These are phyloP conservation scores for Calameuta pallipes DNA, from an alignment of 2,888 invertebrate species.

Conservation along the genomic window DNA sequence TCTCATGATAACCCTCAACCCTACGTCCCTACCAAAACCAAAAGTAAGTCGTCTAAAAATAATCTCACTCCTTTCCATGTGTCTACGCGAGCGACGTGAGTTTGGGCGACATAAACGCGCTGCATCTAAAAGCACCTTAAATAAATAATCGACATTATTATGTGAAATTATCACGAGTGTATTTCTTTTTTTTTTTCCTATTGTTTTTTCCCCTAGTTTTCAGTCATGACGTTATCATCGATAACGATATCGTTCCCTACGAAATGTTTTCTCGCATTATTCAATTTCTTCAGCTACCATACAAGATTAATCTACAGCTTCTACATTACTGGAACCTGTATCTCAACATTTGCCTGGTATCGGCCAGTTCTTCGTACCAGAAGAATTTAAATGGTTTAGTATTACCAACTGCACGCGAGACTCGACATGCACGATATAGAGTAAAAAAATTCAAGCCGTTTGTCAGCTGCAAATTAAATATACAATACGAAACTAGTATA, in stretches of 20 bases:
- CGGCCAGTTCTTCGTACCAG: neutral
- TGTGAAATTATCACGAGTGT: neutral
- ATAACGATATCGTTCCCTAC: neutral
- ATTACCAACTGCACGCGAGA: neutral
- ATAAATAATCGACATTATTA: neutral
- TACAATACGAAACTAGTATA: neutral
- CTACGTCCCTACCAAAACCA: constrained; percentile 28
- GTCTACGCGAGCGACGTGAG: neutral
- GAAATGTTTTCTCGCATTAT: neutral
- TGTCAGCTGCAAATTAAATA: neutral
- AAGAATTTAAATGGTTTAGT: neutral
- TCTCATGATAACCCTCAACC: constrained; percentile 51
- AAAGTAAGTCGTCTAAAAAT: constrained; percentile 25
- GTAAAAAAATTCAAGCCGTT: neutral
- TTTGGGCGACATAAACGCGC: neutral
- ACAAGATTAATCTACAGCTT: neutral
- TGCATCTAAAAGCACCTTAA: neutral
- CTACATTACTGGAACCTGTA: neutral
- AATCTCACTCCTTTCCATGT: constrained; percentile 4
- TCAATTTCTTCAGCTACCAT: neutral
- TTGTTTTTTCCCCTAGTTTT: neutral
- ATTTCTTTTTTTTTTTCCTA: neutral
- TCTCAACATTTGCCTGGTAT: neutral
- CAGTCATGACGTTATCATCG: neutral
- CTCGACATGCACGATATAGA: neutral